Conservation (phyloP, 2,113 vertebrate species). For the Malurus melanocephalus region DNA sequence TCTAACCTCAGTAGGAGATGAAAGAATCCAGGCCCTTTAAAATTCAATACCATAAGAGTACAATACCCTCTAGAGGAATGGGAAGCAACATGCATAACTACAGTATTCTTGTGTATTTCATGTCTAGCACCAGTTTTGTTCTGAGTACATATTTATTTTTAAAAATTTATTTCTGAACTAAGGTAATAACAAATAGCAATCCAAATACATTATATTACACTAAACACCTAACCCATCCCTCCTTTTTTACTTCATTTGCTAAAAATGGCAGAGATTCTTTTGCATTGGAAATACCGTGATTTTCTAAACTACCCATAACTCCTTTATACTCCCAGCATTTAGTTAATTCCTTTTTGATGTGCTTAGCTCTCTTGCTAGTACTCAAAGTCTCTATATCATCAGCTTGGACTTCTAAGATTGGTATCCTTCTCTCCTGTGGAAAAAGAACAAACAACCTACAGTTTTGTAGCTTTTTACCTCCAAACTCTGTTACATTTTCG, state of each 20-base stretch:
- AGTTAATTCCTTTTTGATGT: not conserved
- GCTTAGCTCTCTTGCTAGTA: not conserved
- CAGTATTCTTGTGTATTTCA: not conserved
- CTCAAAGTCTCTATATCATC: not conserved
- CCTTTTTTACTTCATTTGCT: not conserved
- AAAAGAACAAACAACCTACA: not conserved
- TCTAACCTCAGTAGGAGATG: not conserved
- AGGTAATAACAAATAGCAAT: not conserved
- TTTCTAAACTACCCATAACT: not conserved
- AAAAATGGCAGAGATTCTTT: not conserved
- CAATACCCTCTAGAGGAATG: conserved; percentile 47
- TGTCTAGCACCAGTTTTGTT: not conserved
- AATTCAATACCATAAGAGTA: conserved; percentile 8
- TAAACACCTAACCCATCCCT: fast-evolving
- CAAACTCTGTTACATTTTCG: not conserved
- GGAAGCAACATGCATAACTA: conserved; percentile 9
- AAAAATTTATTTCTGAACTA: not conserved
- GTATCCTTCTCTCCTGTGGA: not conserved
- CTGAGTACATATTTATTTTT: not conserved
- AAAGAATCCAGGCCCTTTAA: not conserved
- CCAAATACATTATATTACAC: not conserved
- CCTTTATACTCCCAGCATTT: not conserved
- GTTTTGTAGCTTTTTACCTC: conserved; percentile 23
- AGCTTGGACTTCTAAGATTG: conserved; percentile 26
- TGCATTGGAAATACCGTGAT: not conserved